Evolutionary conservation across 2,888 invertebrate genomes (phyloP), one percentile per base, ranked within the genome.

Genomic region (Cremastobaeus sp.): DNA sequence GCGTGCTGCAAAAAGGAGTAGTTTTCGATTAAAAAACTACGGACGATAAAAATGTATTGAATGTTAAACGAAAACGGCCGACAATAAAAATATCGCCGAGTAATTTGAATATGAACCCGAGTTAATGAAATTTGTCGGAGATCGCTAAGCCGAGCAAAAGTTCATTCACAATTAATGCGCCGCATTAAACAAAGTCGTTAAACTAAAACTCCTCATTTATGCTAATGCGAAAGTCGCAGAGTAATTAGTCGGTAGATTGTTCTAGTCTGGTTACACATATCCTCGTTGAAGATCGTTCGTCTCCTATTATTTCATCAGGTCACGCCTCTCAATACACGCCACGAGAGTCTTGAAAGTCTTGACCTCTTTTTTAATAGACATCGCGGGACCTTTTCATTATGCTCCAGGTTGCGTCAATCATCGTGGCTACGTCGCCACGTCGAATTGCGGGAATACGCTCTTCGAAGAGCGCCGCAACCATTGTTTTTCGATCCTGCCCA

Each of bases 321-420:
- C 71, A 71, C 52, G 71, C 65, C 43, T 52, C 52, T 52, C 52
- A 64, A 71, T 65, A 47, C 45, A 45, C 50, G 71, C 57, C 39
- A 52, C 47, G 11, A 71, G 65, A 71, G 59, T 59, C 71, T 59
- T 25, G 52, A 52, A 59, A 65, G 47, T 65, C 65, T 65, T 65
- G 59, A 71, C 71, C 64, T 25, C 37, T 30, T 71, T 71, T 71
- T 41, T 64, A 71, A 64, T 71, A 71, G 50, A 71, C 71, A 52
- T 57, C 57, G 47, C 17, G 37, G 20, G 50, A 70, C 50, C 64
- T 70, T 64, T 64, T 70, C 50, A 64, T 64, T 64, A 45, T 48
- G 43, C 50, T 70, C 64, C 45, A 52, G 62, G 52, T 70, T 41
- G 37, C 55, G 32, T 41, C 54, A 35, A 30, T 25, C 15, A n/a